These are phyloP conservation scores for Perognathus longimembris DNA, from an alignment of 2,113 vertebrate genomes.

Conservation along the genomic window DNA sequence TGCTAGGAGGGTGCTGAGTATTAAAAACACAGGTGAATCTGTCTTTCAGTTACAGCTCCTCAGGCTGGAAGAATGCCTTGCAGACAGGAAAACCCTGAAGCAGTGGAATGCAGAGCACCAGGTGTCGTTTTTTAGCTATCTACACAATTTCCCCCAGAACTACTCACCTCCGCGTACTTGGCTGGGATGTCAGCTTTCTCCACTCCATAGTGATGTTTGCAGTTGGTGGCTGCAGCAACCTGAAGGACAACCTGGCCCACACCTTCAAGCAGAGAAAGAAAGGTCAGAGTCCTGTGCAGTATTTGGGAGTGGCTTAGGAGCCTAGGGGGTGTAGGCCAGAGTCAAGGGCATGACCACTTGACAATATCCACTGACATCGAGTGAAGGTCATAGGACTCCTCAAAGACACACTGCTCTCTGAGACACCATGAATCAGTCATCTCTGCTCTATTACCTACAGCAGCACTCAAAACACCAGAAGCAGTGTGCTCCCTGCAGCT, in stretches of 20 bases:
- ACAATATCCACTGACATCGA: neutral
- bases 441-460: neutral
- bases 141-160: no score
- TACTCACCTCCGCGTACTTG: constrained; percentile 96
- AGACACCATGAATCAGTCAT: neutral
- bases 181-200: constrained; percentile 99
- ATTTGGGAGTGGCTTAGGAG: neutral
- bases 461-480: neutral
- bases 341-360: accelerated
- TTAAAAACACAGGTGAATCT: neutral
- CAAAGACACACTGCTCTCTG: neutral
- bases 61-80: accelerated
- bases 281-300: neutral
- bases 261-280: constrained; percentile 85
- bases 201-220: constrained; percentile 98
- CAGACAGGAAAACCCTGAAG: neutral
- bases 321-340: neutral
- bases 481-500: neutral
- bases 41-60: neutral
- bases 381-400: neutral
- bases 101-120: no score
- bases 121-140: no score
- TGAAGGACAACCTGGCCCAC: constrained; percentile 99
- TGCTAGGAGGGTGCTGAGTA: neutral
- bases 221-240: constrained; percentile 97